phyloP scores from a whole-genome alignment of 2,888 invertebrate genomes.

The Oligia fasciuncula region DNA sequence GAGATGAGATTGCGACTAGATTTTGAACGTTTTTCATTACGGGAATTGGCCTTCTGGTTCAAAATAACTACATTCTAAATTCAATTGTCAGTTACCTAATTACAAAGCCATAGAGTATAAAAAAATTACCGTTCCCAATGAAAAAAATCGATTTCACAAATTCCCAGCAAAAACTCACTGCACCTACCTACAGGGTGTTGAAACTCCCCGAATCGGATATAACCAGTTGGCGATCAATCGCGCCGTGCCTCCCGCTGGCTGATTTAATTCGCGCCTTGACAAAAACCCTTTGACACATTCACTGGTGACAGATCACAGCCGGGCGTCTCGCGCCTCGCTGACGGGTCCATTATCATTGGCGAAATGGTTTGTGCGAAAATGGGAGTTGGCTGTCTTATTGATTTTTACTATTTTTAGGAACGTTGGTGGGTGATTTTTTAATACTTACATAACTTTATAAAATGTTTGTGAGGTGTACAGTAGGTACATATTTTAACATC shows the following conservation, averaged over 20 bases:
- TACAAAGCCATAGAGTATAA: background rate
- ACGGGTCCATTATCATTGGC: slow-evolving; percentile 82
- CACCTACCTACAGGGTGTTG: slow-evolving; percentile 38
- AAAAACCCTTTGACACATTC: slow-evolving; percentile 88
- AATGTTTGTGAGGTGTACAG: background rate
- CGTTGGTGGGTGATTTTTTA: slow-evolving; percentile 1
- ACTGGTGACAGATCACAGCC: slow-evolving; percentile 85
- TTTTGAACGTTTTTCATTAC: too few relatives aligned
- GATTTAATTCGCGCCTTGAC: slow-evolving; percentile 87
- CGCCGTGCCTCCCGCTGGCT: slow-evolving; percentile 84
- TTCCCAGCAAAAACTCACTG: slow-evolving; percentile 19
- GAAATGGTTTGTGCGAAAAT: slow-evolving; percentile 67
- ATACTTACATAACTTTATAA: background rate
- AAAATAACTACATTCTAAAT: background rate
- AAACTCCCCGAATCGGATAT: slow-evolving; percentile 56
- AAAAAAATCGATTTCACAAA: background rate
- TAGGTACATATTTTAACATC: background rate
- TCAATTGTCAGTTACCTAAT: background rate
- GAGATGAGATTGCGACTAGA: too few relatives aligned
- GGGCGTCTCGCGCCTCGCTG: slow-evolving; percentile 83
- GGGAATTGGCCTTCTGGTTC: too few relatives aligned
- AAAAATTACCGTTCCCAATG: background rate
- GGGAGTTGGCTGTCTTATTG: slow-evolving; percentile 54
- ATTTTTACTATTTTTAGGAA: slow-evolving; percentile 55
- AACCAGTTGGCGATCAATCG: slow-evolving; percentile 82